A percentile compares a stretch with the other conserved stretches of the same genome.
phyloP scores from a whole-genome alignment of 2,113 vertebrate species.

The Pogonocichla stellata region DNA sequence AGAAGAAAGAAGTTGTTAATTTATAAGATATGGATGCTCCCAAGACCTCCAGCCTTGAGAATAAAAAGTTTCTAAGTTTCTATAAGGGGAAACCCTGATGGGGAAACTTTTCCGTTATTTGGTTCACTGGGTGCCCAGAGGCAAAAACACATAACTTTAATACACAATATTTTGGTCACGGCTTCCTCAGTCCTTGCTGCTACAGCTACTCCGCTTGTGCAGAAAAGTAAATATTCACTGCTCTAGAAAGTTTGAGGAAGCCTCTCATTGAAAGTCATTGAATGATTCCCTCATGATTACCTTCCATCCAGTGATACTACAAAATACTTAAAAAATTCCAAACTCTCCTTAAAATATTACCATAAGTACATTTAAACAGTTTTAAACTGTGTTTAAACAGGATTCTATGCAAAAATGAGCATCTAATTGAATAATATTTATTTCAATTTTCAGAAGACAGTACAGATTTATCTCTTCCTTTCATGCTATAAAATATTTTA shows the following conservation, averaged over 20 bases:
- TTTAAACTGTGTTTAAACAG: neutral
- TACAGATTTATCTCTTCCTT: neutral
- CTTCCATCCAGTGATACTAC: neutral
- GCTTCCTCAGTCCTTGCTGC: neutral
- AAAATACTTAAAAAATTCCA: neutral
- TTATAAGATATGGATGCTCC: conserved; percentile 18
- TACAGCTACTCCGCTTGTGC: rapidly evolving
- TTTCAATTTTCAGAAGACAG: neutral
- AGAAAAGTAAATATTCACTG: neutral
- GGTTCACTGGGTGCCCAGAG: conserved; percentile 11
- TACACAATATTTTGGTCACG: neutral
- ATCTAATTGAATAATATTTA: neutral
- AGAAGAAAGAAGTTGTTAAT: conserved; percentile 31
- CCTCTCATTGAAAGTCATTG: neutral
- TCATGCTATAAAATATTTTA: neutral
- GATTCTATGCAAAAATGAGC: neutral
- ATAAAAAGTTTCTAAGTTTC: neutral
- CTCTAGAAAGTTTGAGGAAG: neutral
- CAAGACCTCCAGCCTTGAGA: conserved; percentile 47
- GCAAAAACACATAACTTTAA: conserved; percentile 43
- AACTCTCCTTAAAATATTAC: neutral
- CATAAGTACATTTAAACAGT: neutral
- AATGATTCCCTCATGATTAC: neutral
- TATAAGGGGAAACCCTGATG: conserved; percentile 19
- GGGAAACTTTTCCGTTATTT: conserved; percentile 33